Percentiles rank a stretch among this genome's conserved stretches.
These are phyloP conservation scores for Tokudaia tokunoshimensis DNA, from an alignment of 2,797 vertebrate genomes.

Conservation along the genomic window DNA sequence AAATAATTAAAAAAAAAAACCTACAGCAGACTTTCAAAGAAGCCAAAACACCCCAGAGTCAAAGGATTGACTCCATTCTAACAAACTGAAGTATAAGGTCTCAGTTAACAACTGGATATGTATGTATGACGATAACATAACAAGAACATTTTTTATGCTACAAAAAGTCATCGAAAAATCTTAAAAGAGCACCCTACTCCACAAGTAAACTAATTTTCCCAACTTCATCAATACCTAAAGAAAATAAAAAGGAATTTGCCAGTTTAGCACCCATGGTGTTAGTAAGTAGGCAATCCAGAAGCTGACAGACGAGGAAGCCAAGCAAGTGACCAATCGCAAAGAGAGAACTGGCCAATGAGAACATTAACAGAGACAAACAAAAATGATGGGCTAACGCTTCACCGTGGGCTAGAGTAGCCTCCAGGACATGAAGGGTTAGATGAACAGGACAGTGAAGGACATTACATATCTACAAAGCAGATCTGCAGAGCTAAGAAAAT, in stretches of 20 bases:
- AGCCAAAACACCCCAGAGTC: background rate
- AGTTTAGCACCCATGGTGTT: background rate
- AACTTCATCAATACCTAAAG: conserved; percentile 24
- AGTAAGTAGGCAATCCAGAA: background rate
- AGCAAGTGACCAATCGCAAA: background rate
- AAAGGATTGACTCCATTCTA: background rate
- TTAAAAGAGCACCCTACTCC: background rate
- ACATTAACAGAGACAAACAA: background rate
- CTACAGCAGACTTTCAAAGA: conserved; percentile 33
- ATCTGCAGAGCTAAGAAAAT: background rate
- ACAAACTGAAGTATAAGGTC: conserved; percentile 40
- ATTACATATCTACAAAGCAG: background rate
- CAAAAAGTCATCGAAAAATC: background rate
- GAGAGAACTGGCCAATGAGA: background rate
- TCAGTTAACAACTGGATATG: background rate
- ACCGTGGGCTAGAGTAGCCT: background rate
- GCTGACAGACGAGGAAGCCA: background rate
- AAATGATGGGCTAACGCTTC: background rate
- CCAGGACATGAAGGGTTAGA: conserved; percentile 36
- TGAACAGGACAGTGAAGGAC: background rate
- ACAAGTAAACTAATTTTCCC: conserved; percentile 16
- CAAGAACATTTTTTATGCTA: background rate
- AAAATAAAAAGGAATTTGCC: background rate
- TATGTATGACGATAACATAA: too few relatives aligned
- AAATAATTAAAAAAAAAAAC: too few relatives aligned